phyloP scores from a whole-genome alignment of 1,140 invertebrate species.

The Matsumurasca onukii region DNA sequence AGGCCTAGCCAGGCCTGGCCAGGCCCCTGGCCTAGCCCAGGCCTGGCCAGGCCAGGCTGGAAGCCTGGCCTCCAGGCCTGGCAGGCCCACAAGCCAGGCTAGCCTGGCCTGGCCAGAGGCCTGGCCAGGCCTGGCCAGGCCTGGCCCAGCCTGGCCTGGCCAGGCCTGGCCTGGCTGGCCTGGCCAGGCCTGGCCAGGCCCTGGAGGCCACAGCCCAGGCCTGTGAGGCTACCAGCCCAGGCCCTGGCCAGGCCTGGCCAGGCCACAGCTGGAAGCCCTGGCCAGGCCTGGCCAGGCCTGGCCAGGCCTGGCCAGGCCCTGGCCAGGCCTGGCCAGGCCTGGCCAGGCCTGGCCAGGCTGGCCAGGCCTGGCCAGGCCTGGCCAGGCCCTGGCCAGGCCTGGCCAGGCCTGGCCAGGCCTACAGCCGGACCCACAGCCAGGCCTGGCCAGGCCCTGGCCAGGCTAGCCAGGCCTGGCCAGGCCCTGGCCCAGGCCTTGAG shows the following conservation, averaged over 20 bases:
- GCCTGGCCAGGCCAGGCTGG: constrained; percentile 10
- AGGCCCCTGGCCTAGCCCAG: too few species aligned
- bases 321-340: not conserved
- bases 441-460: constrained; percentile 16
- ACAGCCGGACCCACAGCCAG: constrained; percentile 22
- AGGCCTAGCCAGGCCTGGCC: constrained; percentile 24
- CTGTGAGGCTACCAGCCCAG: not conserved
- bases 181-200: constrained; percentile 3
- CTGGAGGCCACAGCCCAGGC: too few species aligned
- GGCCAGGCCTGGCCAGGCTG: not conserved
- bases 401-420: constrained; percentile 5
- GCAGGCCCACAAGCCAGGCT: too few species aligned
- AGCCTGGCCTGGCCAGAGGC: not conserved
- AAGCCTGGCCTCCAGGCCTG: not conserved
- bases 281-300: not conserved
- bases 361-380: constrained; percentile 3
- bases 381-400: not conserved
- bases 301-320: not conserved
- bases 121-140: not conserved
- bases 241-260: not conserved
- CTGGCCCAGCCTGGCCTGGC: not conserved
- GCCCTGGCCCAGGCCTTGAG: constrained; percentile 14
- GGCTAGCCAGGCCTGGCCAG: not conserved
- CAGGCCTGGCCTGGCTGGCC: not conserved
- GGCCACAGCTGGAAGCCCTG: too few species aligned